Conservation (phyloP, 2,888 invertebrate genomes). For the Drosophila fulvimacula region DNA sequence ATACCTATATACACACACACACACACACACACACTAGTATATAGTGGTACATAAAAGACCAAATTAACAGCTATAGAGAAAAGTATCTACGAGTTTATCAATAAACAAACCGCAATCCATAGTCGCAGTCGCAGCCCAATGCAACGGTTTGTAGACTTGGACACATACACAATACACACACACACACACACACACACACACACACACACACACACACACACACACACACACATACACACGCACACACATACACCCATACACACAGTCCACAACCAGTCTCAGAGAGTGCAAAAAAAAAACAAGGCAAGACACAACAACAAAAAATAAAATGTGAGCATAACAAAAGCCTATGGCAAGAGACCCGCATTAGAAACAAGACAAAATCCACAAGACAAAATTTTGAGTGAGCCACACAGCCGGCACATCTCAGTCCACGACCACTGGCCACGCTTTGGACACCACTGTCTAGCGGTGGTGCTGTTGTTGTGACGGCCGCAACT, state of each 20-base stretch:
- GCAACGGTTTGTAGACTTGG: constrained; percentile 49
- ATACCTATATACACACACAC: constrained; percentile 16
- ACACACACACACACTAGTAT: constrained; percentile 25
- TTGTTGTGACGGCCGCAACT: constrained; percentile 16
- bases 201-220: constrained; percentile 10
- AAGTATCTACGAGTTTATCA: constrained; percentile 74
- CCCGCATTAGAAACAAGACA: constrained; percentile 56
- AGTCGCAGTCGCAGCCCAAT: constrained; percentile 53
- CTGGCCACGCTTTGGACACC: constrained; percentile 37
- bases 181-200: constrained; percentile 6
- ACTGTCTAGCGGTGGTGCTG: constrained; percentile 28
- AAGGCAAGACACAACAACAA: neutral
- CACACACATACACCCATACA: constrained; percentile 24
- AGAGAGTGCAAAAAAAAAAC: constrained; percentile 57
- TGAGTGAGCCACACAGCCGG: constrained; percentile 52
- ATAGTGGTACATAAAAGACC: constrained; percentile 67
- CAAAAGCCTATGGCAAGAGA: constrained; percentile 30
- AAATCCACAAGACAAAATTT: constrained; percentile 51
- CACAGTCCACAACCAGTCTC: constrained; percentile 59
- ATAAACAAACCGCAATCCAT: constrained; percentile 73
- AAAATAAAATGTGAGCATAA: constrained; percentile 24
- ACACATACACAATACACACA: constrained; percentile 23
- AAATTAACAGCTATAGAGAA: constrained; percentile 79
- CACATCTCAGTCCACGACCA: constrained; percentile 39
- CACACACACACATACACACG: constrained; percentile 18